These are phyloP conservation scores for Tricholauxania praeusta DNA, from an alignment of 2,888 invertebrate species.

Conservation along the genomic window DNA sequence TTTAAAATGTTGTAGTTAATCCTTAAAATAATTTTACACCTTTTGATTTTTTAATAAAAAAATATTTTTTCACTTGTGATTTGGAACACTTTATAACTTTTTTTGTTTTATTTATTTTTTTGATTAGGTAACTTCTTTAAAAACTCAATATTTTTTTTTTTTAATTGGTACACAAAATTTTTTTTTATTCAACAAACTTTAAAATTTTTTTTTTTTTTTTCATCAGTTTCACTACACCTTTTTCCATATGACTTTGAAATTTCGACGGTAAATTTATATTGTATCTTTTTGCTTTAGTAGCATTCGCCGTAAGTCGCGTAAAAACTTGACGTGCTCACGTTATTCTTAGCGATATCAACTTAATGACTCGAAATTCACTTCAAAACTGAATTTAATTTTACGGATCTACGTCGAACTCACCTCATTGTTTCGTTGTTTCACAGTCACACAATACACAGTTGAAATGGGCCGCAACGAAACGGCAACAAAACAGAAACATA, in stretches of 20 bases:
- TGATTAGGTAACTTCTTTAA: slow-evolving; percentile 21
- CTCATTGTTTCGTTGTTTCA: slow-evolving; percentile 29
- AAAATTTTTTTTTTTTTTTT: slow-evolving; percentile 24
- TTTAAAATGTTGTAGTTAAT: no score
- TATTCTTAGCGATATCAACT: slow-evolving; percentile 27
- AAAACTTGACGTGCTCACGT: slow-evolving; percentile 16
- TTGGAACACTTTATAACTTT: slow-evolving; percentile 18
- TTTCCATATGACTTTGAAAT: background rate
- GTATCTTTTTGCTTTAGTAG: background rate
- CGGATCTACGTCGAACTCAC: slow-evolving; percentile 31
- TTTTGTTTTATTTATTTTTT: slow-evolving; percentile 26
- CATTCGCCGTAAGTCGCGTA: slow-evolving; percentile 19
- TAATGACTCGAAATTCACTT: slow-evolving; percentile 40
- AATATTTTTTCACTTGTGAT: background rate
- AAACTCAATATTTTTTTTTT: slow-evolving; percentile 29
- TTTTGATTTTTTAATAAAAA: background rate
- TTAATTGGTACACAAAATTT: background rate
- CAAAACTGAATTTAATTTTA: slow-evolving; percentile 39
- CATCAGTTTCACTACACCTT: slow-evolving; percentile 1
- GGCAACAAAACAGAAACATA: slow-evolving; percentile 40
- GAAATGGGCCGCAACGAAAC: slow-evolving; percentile 1
- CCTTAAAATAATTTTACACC: no score
- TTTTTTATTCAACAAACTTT: background rate
- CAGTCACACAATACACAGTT: background rate
- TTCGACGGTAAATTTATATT: background rate